Percentiles rank a stretch among this genome's conserved stretches.
Evolutionary conservation across 1,140 invertebrate species (phyloP).

Genomic region (Anagrus nilaparvatae): DNA sequence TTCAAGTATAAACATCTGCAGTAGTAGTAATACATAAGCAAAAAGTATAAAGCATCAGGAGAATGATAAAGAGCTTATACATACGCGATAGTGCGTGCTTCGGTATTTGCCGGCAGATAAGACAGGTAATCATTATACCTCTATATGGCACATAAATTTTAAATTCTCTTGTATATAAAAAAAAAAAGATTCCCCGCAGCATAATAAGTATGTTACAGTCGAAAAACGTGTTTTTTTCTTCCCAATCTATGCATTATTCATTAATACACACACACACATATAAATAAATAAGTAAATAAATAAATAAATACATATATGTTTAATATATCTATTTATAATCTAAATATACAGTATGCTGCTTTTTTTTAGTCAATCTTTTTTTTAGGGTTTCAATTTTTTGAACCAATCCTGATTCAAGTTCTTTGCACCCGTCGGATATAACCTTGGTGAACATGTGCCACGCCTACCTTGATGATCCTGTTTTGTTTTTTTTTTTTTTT

Average conservation of each 20-base stretch:
- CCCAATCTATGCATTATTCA: conserved; percentile 6
- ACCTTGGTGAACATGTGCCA: conserved; percentile 4
- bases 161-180: background rate
- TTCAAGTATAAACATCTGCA: no score
- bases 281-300: background rate
- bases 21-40: no score
- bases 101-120: conserved; percentile 8
- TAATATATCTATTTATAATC: no score
- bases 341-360: no score
- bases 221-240: conserved; percentile 10
- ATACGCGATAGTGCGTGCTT: background rate
- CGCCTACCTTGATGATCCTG: conserved; percentile 3
- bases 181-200: no score
- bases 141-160: background rate
- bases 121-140: conserved; percentile 6
- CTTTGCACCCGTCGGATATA: conserved; percentile 5
- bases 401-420: conserved; percentile 1
- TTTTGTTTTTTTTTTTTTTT: no score
- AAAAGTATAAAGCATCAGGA: no score
- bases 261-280: background rate
- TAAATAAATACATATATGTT: no score
- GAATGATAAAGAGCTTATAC: conserved; percentile 1
- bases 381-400: conserved; percentile 3
- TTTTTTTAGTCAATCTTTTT: no score
- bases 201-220: conserved; percentile 7